Percentiles rank a stretch among this genome's conserved stretches.
Conservation (phyloP, 2,888 invertebrate genomes). For the Phania funesta region DNA sequence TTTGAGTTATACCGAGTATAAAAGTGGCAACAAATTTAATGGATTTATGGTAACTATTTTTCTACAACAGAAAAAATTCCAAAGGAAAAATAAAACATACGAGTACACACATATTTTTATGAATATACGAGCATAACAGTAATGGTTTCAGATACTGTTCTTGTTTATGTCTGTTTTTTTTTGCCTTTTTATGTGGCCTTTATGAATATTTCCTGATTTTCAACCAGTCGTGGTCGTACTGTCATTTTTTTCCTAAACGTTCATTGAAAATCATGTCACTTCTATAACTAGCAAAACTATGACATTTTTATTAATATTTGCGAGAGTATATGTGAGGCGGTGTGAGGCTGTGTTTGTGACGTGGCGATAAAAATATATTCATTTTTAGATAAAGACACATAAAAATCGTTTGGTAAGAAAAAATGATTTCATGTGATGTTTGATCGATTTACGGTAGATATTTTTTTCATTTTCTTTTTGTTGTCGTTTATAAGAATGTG, state of each 20-base stretch:
- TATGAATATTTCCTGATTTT: background rate
- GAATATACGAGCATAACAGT: background rate
- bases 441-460: background rate
- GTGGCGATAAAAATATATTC: background rate
- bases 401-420: background rate
- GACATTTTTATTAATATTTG: background rate
- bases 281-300: background rate
- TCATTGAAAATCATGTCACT: conserved; percentile 42
- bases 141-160: conserved; percentile 17
- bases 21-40: conserved; percentile 18
- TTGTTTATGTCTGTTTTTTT: background rate
- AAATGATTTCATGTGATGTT: background rate
- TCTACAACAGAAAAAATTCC: background rate
- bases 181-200: background rate
- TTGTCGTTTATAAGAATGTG: background rate
- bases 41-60: conserved; percentile 24
- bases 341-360: background rate
- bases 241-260: conserved; percentile 3
- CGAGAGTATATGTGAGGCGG: background rate
- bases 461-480: background rate
- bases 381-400: background rate
- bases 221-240: background rate
- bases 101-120: background rate
- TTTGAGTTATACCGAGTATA: background rate
- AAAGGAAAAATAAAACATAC: background rate